Base-by-base conservation (phyloP, 2,113 vertebrate species). In the Chitala chitala region DNA sequence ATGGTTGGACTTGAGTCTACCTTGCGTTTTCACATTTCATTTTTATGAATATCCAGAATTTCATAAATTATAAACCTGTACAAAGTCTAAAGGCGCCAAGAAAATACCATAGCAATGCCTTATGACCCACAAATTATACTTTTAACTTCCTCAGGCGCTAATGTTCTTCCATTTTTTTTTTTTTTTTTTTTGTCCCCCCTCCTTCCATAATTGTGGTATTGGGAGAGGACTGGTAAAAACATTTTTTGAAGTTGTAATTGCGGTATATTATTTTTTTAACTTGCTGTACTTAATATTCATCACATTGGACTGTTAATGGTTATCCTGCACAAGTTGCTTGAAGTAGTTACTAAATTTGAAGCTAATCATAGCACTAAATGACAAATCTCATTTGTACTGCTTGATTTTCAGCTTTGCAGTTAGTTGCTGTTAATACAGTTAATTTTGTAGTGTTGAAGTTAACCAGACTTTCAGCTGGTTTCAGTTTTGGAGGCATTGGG, bases 61-160 rank as follows among this genome's bases (percentile, higher is more conserved):
- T 44, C 71, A 71, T 74, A 72, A 79, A 77, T 71, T 77, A 71
- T 78, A 46, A 63, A 75, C 42, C 68, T 64, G 42, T 75, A 66
- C 54, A 56, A 55, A 79, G 71, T 72, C 61, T 78, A 64, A 56
- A 78, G 78, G 78, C 79, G 87, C 63, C 77, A 79, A 82, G 78
- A 84, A 82, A 77, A 78, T 84, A 86, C 85, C 85, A 84, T 86
- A 89, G 87, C 88, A 87, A 89, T 90, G 90, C 90, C 90, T 91
- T 92, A 91, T 81, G 81, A 77, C 69, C 79, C 81, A 78, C 82
- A 73, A 70, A 53, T 61, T 20, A 68, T 77, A 73, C 89, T 89
- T 91, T 84, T 84, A 10, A 65, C 76, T 78, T 82, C 78, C 51
- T 10, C 72, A 53, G 68, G 72, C 55, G 50, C 75, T 77, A 44